These are phyloP conservation scores for Gonioctena quinquepunctata DNA, from an alignment of 1,140 invertebrate species.

Conservation along the genomic window DNA sequence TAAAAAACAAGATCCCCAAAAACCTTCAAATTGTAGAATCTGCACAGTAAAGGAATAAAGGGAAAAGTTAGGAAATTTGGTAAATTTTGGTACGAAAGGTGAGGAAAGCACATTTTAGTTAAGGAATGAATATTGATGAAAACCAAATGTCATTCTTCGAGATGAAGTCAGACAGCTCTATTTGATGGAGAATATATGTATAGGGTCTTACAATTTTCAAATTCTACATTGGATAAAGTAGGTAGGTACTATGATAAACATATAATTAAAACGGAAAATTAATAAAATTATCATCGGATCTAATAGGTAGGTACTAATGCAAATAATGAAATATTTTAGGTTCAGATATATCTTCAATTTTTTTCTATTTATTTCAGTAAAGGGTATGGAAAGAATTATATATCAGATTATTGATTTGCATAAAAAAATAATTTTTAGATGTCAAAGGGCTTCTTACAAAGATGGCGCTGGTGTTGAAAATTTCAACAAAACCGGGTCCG, in stretches of 20 bases:
- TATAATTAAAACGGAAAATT: too few relatives aligned
- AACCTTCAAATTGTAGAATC: not conserved
- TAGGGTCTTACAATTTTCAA: too few relatives aligned
- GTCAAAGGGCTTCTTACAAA: slow-evolving; percentile 7
- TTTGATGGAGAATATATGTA: too few relatives aligned
- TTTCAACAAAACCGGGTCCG: slow-evolving; percentile 49
- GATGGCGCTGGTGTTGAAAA: slow-evolving; percentile 37
- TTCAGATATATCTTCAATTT: too few relatives aligned
- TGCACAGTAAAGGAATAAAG: not conserved
- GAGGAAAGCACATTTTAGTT: not conserved
- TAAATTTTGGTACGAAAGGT: not conserved
- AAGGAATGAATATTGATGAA: not conserved
- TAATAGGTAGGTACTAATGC: too few relatives aligned
- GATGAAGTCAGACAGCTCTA: too few relatives aligned
- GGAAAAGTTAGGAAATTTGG: not conserved
- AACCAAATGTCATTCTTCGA: not conserved
- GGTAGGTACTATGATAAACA: too few relatives aligned
- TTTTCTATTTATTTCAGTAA: too few relatives aligned
- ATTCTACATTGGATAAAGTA: too few relatives aligned
- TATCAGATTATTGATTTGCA: not conserved
- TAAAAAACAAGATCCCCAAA: not conserved
- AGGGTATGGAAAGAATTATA: too few relatives aligned
- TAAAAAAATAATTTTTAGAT: not conserved
- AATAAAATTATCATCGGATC: too few relatives aligned
- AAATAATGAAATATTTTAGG: too few relatives aligned